Evolutionary conservation across 2,113 vertebrate species (phyloP).

Genomic region (Salvelinus namaycush): DNA sequence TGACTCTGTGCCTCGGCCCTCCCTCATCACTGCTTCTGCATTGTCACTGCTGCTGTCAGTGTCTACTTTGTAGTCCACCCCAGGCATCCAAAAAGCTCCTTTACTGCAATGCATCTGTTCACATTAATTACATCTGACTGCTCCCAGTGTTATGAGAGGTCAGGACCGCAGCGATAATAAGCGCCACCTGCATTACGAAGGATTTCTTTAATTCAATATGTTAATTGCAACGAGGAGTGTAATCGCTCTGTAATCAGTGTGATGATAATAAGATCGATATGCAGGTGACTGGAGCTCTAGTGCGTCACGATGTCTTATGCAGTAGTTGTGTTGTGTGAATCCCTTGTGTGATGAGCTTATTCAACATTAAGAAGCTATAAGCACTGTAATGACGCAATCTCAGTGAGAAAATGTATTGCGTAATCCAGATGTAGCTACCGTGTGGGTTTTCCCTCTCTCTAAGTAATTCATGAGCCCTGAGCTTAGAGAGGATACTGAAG

Average conservation of each 20-base stretch:
- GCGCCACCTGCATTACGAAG: background rate
- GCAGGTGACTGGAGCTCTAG: background rate
- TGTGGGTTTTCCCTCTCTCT: background rate
- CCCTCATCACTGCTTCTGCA: background rate
- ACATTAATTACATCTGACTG: background rate
- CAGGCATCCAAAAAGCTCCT: background rate
- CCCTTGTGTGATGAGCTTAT: background rate
- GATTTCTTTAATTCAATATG: background rate
- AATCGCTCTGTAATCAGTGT: background rate
- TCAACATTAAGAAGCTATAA: conserved; percentile 3
- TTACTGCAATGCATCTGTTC: background rate
- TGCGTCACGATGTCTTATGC: background rate
- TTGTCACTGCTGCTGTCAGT: background rate
- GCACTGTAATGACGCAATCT: background rate
- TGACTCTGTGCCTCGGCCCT: background rate
- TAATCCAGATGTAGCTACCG: background rate
- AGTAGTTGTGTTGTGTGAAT: background rate
- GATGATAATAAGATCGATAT: background rate
- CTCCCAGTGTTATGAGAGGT: background rate
- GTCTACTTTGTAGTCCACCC: background rate
- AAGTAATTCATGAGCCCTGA: background rate
- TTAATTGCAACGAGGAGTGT: background rate
- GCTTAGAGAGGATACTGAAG: background rate
- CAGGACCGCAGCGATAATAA: background rate
- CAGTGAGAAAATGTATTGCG: background rate